Evolutionary conservation across 2,797 vertebrate species (phyloP).

Genomic region (Lacerta agilis): DNA sequence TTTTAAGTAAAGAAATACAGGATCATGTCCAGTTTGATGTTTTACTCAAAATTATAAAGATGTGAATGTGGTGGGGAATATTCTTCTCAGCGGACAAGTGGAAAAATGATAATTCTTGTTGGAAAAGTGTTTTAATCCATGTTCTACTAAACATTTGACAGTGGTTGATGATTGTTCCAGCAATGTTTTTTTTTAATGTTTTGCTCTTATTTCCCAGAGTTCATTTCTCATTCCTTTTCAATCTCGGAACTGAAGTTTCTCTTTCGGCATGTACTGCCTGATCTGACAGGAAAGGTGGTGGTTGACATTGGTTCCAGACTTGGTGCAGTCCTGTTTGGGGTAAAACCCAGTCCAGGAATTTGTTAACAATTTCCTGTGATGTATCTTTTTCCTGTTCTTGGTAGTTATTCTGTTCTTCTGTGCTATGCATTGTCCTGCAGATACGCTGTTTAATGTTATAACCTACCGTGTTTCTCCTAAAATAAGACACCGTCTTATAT

Average conservation of each 20-base stretch:
- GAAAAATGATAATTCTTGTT: neutral
- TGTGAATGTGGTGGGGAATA: neutral
- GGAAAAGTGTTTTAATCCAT: neutral
- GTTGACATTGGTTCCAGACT: slow-evolving; percentile 93
- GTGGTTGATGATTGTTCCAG: slow-evolving; percentile 57
- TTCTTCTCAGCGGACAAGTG: neutral
- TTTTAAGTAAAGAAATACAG: neutral
- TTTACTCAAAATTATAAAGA: neutral
- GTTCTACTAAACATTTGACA: slow-evolving; percentile 11
- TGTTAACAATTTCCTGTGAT: slow-evolving; percentile 66
- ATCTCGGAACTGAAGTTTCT: slow-evolving; percentile 89
- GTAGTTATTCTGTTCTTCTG: slow-evolving; percentile 52
- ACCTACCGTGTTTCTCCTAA: no score
- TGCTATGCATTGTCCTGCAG: slow-evolving; percentile 50
- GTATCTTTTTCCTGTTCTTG: slow-evolving; percentile 57
- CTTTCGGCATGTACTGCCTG: slow-evolving; percentile 89
- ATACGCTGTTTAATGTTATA: neutral
- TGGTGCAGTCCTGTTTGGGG: slow-evolving; percentile 92
- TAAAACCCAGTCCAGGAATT: slow-evolving; percentile 78
- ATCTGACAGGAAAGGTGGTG: slow-evolving; percentile 87
- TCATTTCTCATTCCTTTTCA: slow-evolving; percentile 96
- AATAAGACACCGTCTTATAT: no score
- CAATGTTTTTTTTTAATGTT: slow-evolving; percentile 58
- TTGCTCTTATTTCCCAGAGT: slow-evolving; percentile 82
- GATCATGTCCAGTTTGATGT: neutral